Conservation (phyloP, 2,113 vertebrate genomes). For the Rousettus leschenaultii region DNA sequence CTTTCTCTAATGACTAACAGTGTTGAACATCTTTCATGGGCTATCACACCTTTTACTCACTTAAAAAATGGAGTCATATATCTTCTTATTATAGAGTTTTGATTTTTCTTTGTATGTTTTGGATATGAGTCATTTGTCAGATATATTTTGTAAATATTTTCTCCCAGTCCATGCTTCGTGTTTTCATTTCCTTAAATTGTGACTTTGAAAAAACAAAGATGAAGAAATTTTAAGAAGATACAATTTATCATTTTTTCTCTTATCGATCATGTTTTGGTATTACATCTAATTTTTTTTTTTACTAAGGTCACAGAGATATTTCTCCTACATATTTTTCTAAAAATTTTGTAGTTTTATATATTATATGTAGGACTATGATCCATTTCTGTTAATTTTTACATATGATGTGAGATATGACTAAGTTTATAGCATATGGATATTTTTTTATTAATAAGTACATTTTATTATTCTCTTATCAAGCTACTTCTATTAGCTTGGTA, state of each 20-base stretch:
- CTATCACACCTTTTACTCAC: neutral
- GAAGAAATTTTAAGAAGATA: neutral
- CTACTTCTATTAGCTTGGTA: neutral
- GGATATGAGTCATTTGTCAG: neutral
- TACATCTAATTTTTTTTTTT: neutral
- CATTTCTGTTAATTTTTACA: neutral
- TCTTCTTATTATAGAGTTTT: neutral
- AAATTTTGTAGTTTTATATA: neutral
- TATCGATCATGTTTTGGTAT: neutral
- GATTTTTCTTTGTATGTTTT: neutral
- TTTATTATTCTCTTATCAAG: neutral
- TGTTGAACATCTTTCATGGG: neutral
- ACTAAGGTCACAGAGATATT: neutral
- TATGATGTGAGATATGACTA: neutral
- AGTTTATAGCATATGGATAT: neutral
- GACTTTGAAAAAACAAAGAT: neutral
- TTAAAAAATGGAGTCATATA: neutral
- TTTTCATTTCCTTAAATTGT: neutral
- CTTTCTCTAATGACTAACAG: neutral
- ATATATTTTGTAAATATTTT: neutral
- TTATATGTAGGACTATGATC: neutral
- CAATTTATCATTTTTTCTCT: neutral
- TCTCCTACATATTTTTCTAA: neutral
- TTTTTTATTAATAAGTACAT: neutral
- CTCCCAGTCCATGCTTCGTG: neutral